phyloP scores from a whole-genome alignment of 2,797 vertebrate species.

The Siniperca scherzeri region DNA sequence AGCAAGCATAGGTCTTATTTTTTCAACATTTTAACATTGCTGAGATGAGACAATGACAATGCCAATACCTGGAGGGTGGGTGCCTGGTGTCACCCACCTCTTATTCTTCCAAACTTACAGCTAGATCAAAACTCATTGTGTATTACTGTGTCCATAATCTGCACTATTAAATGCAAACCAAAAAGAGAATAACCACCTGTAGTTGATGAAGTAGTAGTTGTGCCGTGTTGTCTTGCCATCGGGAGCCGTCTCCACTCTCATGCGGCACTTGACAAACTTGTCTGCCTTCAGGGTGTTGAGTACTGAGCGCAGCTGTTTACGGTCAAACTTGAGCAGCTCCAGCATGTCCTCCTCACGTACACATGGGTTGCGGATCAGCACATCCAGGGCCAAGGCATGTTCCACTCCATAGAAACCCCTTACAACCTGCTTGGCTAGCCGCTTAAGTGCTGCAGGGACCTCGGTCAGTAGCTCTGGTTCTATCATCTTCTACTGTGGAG shows the following conservation, averaged over 20 bases:
- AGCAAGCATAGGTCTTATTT: not conserved
- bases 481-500: slow-evolving; percentile 86
- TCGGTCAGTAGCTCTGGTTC: slow-evolving; percentile 95
- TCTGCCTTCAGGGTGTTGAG: slow-evolving; percentile 97
- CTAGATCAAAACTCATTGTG: not conserved
- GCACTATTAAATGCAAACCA: not conserved
- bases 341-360: slow-evolving; percentile 99
- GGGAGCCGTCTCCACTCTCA: slow-evolving; percentile 96
- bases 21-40: not conserved
- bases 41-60: not conserved
- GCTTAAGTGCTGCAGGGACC: slow-evolving; percentile 94
- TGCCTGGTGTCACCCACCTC: not conserved
- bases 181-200: slow-evolving; percentile 71
- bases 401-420: slow-evolving; percentile 97
- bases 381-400: slow-evolving; percentile 95
- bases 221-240: slow-evolving; percentile 98
- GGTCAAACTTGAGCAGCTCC: slow-evolving; percentile 98
- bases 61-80: not conserved
- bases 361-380: slow-evolving; percentile 96
- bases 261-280: slow-evolving; percentile 98
- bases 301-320: slow-evolving; percentile 96
- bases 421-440: slow-evolving; percentile 98
- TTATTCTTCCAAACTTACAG: no score
- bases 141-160: not conserved
- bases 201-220: slow-evolving; percentile 99